Conservation (phyloP, 2,797 vertebrate genomes). For the Australoheros facetus region DNA sequence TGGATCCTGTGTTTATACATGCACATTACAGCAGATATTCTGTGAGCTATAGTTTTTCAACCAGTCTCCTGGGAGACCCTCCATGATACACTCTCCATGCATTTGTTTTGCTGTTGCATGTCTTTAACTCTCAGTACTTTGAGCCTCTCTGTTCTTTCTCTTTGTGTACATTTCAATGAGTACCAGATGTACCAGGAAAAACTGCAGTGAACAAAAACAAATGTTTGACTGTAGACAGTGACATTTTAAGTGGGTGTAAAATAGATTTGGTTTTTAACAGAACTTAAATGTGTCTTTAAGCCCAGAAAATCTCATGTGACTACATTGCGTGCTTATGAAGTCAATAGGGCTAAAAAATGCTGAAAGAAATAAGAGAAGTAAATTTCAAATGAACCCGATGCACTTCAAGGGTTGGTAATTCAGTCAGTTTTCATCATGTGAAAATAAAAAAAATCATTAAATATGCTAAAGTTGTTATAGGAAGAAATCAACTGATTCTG, state of each 20-base stretch:
- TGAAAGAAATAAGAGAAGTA: neutral
- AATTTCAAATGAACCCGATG: neutral
- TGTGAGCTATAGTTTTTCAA: too few species aligned
- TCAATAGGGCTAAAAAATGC: neutral
- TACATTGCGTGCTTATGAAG: too few species aligned
- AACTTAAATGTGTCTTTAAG: too few species aligned
- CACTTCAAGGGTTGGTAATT: neutral
- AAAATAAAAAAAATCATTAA: neutral
- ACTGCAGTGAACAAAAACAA: neutral
- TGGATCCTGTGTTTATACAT: too few species aligned
- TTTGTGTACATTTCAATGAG: neutral
- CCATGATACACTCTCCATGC: neutral
- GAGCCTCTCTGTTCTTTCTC: neutral
- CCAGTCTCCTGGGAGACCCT: neutral
- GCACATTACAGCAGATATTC: too few species aligned
- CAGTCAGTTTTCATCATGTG: neutral
- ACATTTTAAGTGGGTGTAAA: neutral
- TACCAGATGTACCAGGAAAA: neutral
- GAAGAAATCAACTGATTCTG: neutral
- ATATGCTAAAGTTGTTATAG: neutral
- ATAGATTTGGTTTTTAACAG: neutral
- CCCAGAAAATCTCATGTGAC: too few species aligned
- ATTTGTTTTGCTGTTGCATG: neutral
- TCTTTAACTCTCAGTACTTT: neutral
- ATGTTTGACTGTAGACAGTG: neutral